Conservation (phyloP, 2,888 invertebrate genomes). For the Torymus aiolomorphi region DNA sequence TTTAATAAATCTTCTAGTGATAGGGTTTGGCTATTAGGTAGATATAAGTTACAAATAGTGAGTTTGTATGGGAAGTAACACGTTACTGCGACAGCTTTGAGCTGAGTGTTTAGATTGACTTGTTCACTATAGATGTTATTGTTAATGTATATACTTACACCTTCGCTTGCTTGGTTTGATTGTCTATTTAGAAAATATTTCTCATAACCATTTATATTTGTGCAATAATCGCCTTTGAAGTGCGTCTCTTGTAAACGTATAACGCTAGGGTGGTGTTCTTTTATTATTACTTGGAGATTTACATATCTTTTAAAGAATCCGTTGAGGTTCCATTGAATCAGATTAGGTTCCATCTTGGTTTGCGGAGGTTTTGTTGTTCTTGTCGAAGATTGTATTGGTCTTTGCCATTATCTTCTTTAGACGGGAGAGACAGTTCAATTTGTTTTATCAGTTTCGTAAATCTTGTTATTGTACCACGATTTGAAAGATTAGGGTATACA, state of each 20-base stretch:
- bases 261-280: neutral
- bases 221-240: constrained; percentile 4
- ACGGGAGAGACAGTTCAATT: neutral
- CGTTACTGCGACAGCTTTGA: neutral
- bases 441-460: neutral
- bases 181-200: neutral
- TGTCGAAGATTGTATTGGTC: neutral
- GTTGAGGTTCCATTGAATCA: constrained; percentile 2
- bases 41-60: constrained; percentile 14
- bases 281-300: constrained; percentile 5
- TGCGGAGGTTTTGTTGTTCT: neutral
- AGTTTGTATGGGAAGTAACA: neutral
- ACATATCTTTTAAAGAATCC: constrained; percentile 1
- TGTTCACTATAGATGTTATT: neutral
- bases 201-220: neutral
- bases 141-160: constrained; percentile 3
- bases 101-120: neutral
- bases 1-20: neutral
- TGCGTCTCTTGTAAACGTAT: constrained; percentile 19
- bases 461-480: neutral
- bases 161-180: constrained; percentile 11
- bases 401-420: neutral
- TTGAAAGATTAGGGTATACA: neutral
- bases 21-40: constrained; percentile 19
- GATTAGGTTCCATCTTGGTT: neutral